Evolutionary conservation across 2,113 vertebrate genomes (phyloP).

Genomic region (Aviceda subcristata): DNA sequence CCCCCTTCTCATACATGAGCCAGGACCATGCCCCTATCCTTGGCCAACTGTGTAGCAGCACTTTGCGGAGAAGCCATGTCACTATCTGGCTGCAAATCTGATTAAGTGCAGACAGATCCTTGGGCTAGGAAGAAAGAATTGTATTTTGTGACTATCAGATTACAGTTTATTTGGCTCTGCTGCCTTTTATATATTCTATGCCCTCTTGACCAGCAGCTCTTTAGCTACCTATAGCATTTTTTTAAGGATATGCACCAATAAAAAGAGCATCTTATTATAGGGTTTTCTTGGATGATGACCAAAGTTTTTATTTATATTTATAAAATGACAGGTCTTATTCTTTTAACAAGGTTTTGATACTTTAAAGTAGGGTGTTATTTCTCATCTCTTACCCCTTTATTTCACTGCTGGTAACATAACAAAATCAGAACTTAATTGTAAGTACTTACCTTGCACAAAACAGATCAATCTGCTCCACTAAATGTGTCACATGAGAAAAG

Average conservation of each 20-base stretch:
- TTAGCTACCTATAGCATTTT: background rate
- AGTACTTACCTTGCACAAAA: slow-evolving; percentile 65
- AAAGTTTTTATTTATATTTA: background rate
- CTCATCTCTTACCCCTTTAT: background rate
- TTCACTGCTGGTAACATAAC: slow-evolving; percentile 47
- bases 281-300: background rate
- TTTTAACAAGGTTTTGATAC: background rate
- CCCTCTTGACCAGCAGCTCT: background rate
- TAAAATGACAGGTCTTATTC: background rate
- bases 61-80: background rate
- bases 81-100: background rate
- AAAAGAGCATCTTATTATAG: background rate
- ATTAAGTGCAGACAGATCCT: background rate
- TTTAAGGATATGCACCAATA: background rate
- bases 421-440: slow-evolving; percentile 68
- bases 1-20: background rate
- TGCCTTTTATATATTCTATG: background rate
- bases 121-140: background rate
- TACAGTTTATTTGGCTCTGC: background rate
- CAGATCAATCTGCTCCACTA: slow-evolving; percentile 73
- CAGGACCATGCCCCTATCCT: background rate
- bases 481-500: slow-evolving; percentile 64
- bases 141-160: background rate
- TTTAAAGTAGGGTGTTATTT: background rate
- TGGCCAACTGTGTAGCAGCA: background rate